phyloP scores from a whole-genome alignment of 2,888 invertebrate species.

The Thymelicus sylvestris region DNA sequence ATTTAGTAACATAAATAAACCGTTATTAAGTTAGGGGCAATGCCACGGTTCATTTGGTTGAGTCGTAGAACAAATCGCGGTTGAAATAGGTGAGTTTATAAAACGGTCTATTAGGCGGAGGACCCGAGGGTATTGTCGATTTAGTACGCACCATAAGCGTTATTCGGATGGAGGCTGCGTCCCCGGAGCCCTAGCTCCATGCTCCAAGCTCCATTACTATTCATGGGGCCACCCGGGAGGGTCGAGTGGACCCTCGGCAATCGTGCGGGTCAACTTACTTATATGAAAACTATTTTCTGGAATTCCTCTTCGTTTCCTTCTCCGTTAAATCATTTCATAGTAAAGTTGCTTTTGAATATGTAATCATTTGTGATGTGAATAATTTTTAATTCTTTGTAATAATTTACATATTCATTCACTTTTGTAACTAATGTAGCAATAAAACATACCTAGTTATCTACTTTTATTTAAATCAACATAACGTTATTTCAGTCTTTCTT shows the following conservation, averaged over 20 bases:
- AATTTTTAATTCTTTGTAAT: neutral
- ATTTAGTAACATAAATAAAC: conserved; percentile 18
- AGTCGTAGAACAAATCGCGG: conserved; percentile 50
- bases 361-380: neutral
- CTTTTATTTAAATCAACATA: too few species aligned
- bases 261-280: conserved; percentile 30
- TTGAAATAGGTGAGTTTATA: conserved; percentile 64
- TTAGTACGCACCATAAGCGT: conserved; percentile 82
- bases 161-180: conserved; percentile 54
- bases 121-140: conserved; percentile 77
- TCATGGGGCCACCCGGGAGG: conserved; percentile 71
- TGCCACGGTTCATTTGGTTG: conserved; percentile 31
- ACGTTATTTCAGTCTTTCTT: too few species aligned
- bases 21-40: conserved; percentile 25
- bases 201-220: conserved; percentile 70
- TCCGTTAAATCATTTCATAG: conserved; percentile 17
- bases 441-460: too few species aligned
- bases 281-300: conserved; percentile 33
- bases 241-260: conserved; percentile 46
- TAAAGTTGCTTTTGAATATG: neutral
- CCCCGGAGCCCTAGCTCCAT: conserved; percentile 59
- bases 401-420: too few species aligned
- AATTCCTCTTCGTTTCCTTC: conserved; percentile 15
- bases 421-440: too few species aligned
- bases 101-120: conserved; percentile 68